Base-by-base conservation (phyloP, 2,113 vertebrate species). In the Chlamydotis undulata region DNA sequence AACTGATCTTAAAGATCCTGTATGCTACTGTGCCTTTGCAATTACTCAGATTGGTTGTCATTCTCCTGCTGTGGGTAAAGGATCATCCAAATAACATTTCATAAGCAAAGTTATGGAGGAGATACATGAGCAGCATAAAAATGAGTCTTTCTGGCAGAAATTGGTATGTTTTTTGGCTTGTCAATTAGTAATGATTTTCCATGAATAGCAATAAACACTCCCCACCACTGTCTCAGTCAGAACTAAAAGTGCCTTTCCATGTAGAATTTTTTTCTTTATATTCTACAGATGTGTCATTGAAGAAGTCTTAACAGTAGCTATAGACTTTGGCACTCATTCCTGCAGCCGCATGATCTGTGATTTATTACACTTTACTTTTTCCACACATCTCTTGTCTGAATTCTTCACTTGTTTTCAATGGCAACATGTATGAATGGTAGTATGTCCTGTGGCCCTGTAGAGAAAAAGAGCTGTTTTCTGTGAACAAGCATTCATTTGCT, bases 281-380 rank as follows among this genome's bases (percentile, higher is more conserved):
- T 92, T 94, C 85, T 86, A 83, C 95, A 97, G 83, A 93, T 95
- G 85, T 96, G 71, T 71, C 61, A 87, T 90, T 95, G 94, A 94
- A 90, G 59, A n/a, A 89, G 61, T 12, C 80, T 93, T 95, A 93
- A 84, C 76, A 80, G 93, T 83, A 97, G 93, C 86, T 93, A 59
- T 68, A 94, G 87, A 79, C 65, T 84, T 90, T 95, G 94, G 93
- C 87, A 90, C 16, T 63, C 25, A 49, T 61, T 94, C 39, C 59
- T 67, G 56, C 47, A 93, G 55, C 89, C 1, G 0, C 50, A 26
- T 78, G 89, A 94, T 82, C 81, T 80, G 60, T 59, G 86, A 81
- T 71, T 94, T 96, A 84, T 88, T 87, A 47, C 45, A 43, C 85
- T 70, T 70, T 81, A 74, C 33, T 96, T 96, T 96, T 93, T 91